These are phyloP conservation scores for Oryzias javanicus DNA, from an alignment of 2,113 vertebrate genomes.

Conservation along the genomic window DNA sequence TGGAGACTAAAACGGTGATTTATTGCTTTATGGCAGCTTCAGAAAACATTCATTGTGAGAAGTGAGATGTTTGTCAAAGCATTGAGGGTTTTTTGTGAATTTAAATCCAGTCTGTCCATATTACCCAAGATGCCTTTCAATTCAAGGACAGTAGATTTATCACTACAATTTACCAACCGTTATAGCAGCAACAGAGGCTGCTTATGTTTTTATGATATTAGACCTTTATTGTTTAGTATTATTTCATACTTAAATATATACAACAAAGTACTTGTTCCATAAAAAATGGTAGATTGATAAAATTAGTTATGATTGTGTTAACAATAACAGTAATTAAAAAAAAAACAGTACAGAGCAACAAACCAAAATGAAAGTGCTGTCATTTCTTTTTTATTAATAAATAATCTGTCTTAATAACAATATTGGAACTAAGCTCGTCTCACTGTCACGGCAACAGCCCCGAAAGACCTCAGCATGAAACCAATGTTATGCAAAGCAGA, in stretches of 20 bases:
- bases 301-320: constrained; percentile 22
- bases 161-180: no score
- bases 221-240: no score
- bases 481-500: constrained; percentile 22
- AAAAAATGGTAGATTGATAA: constrained; percentile 7
- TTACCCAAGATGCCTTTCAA: not conserved
- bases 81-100: constrained; percentile 14
- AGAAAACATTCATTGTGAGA: constrained; percentile 25
- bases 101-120: constrained; percentile 26
- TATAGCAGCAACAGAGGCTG: no score
- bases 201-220: no score
- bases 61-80: constrained; percentile 29
- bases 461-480: constrained; percentile 16
- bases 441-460: constrained; percentile 21
- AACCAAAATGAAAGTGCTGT: constrained; percentile 2
- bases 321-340: constrained; percentile 24
- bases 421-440: constrained; percentile 26
- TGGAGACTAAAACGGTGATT: constrained; percentile 15
- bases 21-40: constrained; percentile 26
- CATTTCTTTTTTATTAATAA: constrained; percentile 31
- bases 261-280: constrained; percentile 10
- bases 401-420: constrained; percentile 32
- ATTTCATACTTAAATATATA: not conserved
- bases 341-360: constrained; percentile 5
- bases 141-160: no score